Evolutionary conservation across 2,888 invertebrate genomes (phyloP).

Genomic region (Capitulum mitella): DNA sequence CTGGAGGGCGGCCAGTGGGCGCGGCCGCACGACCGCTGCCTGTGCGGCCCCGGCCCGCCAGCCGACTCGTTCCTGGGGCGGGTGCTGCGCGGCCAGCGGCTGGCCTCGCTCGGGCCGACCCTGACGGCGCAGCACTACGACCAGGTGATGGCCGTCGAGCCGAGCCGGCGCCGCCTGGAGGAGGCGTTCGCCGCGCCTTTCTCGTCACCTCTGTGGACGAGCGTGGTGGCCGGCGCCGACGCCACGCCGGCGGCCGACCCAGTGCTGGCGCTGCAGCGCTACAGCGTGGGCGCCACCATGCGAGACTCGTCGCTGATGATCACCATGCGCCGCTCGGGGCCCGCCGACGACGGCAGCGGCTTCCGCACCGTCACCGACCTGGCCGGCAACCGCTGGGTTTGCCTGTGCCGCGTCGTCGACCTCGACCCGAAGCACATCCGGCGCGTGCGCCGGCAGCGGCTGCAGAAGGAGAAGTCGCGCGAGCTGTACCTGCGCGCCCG

Average conservation of each 20-base stretch:
- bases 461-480: background rate
- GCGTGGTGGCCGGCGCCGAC: background rate
- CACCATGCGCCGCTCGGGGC: background rate
- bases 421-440: slow-evolving; percentile 12
- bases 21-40: background rate
- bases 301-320: slow-evolving; percentile 15
- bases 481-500: slow-evolving; percentile 4
- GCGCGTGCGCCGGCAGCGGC: background rate
- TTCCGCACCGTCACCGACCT: background rate
- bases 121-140: background rate
- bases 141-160: background rate
- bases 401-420: slow-evolving; percentile 5
- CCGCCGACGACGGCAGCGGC: background rate
- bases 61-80: background rate
- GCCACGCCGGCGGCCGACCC: background rate
- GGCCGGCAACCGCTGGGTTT: background rate
- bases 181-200: background rate
- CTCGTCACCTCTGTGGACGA: background rate
- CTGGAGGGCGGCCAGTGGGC: background rate
- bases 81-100: background rate
- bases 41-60: background rate
- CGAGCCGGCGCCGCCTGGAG: background rate
- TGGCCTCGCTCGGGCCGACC: background rate
- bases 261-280: background rate
- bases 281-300: slow-evolving; percentile 15